These are phyloP conservation scores for Hydrozoanthus gracilis DNA, from an alignment of 92 coral and sea anemone genomes.

Conservation along the genomic window DNA sequence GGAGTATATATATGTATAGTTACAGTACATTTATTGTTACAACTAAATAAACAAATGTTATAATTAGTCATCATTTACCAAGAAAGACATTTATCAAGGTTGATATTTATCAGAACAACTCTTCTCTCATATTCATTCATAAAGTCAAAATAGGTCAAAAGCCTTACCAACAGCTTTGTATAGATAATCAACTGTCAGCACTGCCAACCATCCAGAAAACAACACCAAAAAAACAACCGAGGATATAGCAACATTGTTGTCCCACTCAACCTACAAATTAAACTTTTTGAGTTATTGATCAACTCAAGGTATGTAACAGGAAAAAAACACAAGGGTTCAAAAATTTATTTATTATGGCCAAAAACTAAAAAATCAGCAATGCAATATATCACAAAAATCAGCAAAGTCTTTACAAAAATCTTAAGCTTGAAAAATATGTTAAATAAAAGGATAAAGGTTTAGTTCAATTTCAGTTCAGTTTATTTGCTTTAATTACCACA, in stretches of 20 bases:
- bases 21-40: too few species aligned
- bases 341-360: not conserved
- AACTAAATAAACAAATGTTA: too few species aligned
- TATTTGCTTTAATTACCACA: not conserved
- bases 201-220: constrained; percentile 88
- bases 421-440: not conserved
- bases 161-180: constrained; percentile 83
- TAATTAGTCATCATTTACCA: too few species aligned
- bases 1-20: too few species aligned
- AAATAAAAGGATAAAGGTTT: too few species aligned
- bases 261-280: constrained; percentile 72
- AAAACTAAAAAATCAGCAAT: too few species aligned
- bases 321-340: not conserved
- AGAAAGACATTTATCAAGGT: too few species aligned
- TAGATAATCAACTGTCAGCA: constrained; percentile 77
- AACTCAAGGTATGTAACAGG: too few species aligned
- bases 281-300: not conserved
- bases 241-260: constrained; percentile 44
- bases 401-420: not conserved
- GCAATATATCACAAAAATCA: not conserved
- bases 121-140: too few species aligned
- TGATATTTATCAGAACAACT: too few species aligned
- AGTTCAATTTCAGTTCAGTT: too few species aligned
- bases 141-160: too few species aligned
- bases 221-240: constrained; percentile 81